Percentiles rank a stretch among this genome's conserved stretches.
These are phyloP conservation scores for Ophion ventricosus DNA, from an alignment of 2,888 invertebrate species.

Conservation along the genomic window DNA sequence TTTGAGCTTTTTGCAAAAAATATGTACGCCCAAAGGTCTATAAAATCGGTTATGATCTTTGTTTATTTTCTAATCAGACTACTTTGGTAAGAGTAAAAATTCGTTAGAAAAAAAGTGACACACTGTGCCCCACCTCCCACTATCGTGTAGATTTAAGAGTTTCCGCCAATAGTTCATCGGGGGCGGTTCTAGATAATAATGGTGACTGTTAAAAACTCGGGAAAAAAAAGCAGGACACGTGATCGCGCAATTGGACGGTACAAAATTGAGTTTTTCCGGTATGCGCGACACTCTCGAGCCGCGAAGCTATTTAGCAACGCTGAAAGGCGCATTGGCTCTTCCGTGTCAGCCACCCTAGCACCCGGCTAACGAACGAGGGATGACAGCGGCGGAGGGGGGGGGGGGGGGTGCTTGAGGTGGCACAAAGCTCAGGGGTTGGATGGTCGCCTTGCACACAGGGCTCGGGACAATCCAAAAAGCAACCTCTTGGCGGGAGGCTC, in stretches of 20 bases:
- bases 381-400: neutral
- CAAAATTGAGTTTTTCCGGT: neutral
- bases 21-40: too few species aligned
- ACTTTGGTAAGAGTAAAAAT: too few species aligned
- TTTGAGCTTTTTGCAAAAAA: too few species aligned
- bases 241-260: neutral
- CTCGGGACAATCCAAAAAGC: constrained; percentile 19
- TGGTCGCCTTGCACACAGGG: constrained; percentile 15
- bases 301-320: constrained; percentile 29
- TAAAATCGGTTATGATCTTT: too few species aligned
- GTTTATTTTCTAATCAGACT: too few species aligned
- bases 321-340: constrained; percentile 32
- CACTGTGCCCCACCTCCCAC: too few species aligned
- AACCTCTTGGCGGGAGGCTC: constrained; percentile 34
- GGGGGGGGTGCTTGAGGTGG: neutral
- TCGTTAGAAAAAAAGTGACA: too few species aligned
- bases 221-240: neutral
- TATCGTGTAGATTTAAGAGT: too few species aligned
- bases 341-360: constrained; percentile 27
- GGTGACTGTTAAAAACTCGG: neutral
- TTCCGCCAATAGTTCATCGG: neutral
- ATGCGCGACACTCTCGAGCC: constrained; percentile 39
- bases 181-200: neutral
- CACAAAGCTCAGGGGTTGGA: neutral
- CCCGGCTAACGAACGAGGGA: constrained; percentile 25